These are phyloP conservation scores for Caretta caretta DNA, from an alignment of 2,113 vertebrate species.

Conservation along the genomic window DNA sequence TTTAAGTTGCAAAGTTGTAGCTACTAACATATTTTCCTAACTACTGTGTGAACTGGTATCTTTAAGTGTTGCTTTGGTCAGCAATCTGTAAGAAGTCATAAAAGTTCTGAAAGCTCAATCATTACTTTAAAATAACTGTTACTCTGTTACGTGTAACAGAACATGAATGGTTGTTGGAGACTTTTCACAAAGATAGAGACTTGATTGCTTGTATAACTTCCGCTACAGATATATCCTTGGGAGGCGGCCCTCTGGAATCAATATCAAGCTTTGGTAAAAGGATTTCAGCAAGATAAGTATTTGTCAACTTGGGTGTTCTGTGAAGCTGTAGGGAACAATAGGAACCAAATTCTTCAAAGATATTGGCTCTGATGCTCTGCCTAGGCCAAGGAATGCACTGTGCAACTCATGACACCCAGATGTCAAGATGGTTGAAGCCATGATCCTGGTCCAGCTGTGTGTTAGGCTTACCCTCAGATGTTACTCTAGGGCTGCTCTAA, in stretches of 20 bases:
- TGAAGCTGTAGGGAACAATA: background rate
- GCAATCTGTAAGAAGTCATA: slow-evolving; percentile 11
- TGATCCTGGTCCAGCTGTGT: background rate
- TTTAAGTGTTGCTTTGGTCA: slow-evolving; percentile 34
- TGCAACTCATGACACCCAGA: background rate
- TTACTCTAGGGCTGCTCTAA: background rate
- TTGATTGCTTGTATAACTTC: background rate
- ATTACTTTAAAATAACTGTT: background rate
- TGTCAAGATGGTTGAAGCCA: background rate
- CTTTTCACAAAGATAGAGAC: background rate
- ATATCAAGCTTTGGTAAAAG: background rate
- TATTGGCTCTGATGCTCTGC: background rate
- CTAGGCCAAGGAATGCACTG: background rate
- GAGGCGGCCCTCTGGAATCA: background rate
- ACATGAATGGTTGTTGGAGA: rapidly evolving
- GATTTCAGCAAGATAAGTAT: background rate
- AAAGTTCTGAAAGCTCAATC: background rate
- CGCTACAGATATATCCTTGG: background rate
- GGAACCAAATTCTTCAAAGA: background rate
- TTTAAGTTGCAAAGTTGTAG: slow-evolving; percentile 11
- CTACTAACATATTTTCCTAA: slow-evolving; percentile 26
- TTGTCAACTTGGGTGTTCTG: background rate
- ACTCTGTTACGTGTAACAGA: background rate
- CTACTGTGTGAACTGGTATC: background rate
- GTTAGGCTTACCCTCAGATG: background rate